Percentiles rank a stretch among this genome's conserved stretches.
phyloP scores from a whole-genome alignment of 1,140 invertebrate species.

The Neodiprion lecontei region DNA sequence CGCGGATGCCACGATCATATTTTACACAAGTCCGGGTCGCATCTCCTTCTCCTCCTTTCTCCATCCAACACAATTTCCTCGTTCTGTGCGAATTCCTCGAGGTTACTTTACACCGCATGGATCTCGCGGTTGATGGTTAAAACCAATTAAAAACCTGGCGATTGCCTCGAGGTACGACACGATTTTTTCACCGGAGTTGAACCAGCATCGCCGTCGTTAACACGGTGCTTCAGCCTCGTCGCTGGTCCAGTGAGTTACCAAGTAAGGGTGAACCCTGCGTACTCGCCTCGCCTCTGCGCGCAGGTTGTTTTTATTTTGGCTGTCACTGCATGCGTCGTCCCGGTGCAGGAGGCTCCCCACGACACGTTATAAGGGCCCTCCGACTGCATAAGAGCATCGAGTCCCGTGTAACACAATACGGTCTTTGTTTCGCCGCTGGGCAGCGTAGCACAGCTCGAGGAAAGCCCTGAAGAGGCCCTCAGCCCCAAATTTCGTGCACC shows the following conservation, averaged over 20 bases:
- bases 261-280: no score
- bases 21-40: slow-evolving; percentile 27
- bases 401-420: slow-evolving; percentile 7
- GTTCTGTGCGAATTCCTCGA: neutral
- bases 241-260: no score
- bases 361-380: neutral
- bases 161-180: no score
- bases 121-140: no score
- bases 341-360: neutral
- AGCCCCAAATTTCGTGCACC: no score
- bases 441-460: neutral
- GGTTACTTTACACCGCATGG: neutral
- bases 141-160: no score
- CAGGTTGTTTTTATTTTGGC: neutral
- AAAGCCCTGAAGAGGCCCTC: no score
- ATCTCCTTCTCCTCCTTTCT: slow-evolving; percentile 1
- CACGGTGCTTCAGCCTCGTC: no score
- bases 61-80: neutral
- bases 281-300: neutral
- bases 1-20: slow-evolving; percentile 48
- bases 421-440: neutral
- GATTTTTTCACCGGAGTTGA: no score
- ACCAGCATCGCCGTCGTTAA: no score
- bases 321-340: neutral
- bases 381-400: slow-evolving; percentile 2